These are phyloP conservation scores for Anser cygnoides DNA, from an alignment of 2,113 vertebrate species.

Conservation along the genomic window DNA sequence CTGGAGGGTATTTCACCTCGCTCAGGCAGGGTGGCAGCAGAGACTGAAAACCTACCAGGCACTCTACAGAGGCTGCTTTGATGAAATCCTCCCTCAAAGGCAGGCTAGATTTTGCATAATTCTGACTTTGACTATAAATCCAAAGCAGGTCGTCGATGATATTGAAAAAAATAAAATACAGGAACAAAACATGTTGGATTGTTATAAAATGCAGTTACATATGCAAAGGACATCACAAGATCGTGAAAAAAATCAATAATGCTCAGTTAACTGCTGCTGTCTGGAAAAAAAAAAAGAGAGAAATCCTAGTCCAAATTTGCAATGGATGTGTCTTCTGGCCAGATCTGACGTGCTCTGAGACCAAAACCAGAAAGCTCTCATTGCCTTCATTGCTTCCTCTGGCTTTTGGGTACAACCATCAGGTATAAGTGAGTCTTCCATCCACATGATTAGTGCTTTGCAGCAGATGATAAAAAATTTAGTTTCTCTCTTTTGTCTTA, in stretches of 20 bases:
- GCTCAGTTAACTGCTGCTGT: not conserved
- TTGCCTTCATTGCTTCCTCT: not conserved
- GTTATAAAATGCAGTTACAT: not conserved
- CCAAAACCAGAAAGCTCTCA: not conserved
- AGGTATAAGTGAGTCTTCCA: not conserved
- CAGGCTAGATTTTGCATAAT: not conserved
- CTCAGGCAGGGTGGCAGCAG: not conserved
- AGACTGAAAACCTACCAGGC: not conserved
- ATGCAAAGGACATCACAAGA: not conserved
- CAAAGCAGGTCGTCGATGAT: not conserved
- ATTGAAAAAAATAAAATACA: not conserved
- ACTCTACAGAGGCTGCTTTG: not conserved
- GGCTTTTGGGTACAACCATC: not conserved
- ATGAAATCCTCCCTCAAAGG: not conserved
- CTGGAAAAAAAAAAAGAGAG: not conserved
- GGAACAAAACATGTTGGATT: not conserved
- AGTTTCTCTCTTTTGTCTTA: slow-evolving; percentile 19
- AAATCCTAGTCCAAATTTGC: not conserved
- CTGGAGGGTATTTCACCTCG: not conserved
- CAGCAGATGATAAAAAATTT: slow-evolving; percentile 22
- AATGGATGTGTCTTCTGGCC: not conserved
- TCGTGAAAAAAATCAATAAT: not conserved
- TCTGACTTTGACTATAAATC: not conserved
- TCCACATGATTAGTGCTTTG: slow-evolving; percentile 12
- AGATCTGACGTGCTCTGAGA: not conserved